phyloP scores from a whole-genome alignment of 2,797 vertebrate genomes.

The Sebastes iracundus region DNA sequence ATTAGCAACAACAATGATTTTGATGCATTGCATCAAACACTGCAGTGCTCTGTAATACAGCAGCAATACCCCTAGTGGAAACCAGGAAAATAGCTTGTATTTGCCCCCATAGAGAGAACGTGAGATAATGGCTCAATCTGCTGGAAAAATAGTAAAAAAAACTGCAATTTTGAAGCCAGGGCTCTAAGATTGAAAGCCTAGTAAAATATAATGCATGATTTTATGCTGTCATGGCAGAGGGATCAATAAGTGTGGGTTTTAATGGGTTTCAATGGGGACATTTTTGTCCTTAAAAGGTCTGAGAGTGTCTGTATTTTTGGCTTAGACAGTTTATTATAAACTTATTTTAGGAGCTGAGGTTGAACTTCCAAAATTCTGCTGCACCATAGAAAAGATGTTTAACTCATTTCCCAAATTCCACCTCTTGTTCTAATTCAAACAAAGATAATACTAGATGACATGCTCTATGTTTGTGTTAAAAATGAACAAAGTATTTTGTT shows the following conservation, averaged over 20 bases:
- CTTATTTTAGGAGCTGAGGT: not conserved
- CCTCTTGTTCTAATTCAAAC: not conserved
- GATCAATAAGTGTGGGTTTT: not conserved
- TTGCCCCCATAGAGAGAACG: not conserved
- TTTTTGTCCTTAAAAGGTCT: not conserved
- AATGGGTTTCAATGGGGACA: not conserved
- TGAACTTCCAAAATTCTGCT: not conserved
- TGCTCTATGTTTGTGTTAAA: not conserved
- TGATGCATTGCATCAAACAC: not conserved
- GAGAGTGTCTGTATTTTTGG: not conserved
- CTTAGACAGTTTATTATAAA: not conserved
- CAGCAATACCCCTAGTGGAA: not conserved
- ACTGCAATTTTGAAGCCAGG: not conserved
- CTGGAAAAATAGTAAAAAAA: not conserved
- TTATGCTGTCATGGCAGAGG: not conserved
- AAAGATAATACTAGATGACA: not conserved
- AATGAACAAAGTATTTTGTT: not conserved
- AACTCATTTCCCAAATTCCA: not conserved
- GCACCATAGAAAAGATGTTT: not conserved
- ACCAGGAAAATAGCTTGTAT: not conserved
- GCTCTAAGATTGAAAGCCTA: not conserved
- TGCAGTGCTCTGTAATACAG: not conserved
- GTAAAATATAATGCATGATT: no score
- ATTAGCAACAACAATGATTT: not conserved
- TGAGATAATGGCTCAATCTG: not conserved